These are phyloP conservation scores for Emys orbicularis DNA, from an alignment of 2,797 vertebrate species.

Conservation along the genomic window DNA sequence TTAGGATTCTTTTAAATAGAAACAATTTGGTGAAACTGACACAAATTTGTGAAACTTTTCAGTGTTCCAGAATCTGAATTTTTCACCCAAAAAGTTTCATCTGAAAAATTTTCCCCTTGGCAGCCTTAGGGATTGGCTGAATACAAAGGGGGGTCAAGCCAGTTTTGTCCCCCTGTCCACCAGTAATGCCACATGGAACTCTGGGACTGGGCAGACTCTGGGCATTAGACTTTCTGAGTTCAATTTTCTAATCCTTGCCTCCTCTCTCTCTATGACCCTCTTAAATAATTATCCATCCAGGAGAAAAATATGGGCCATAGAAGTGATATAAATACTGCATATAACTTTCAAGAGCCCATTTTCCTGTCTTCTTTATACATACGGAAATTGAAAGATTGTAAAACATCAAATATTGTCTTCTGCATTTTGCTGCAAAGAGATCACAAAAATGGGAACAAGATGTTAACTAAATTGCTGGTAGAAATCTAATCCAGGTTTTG, in stretches of 20 bases:
- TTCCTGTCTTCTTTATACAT: not conserved
- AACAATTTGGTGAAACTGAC: too few relatives aligned
- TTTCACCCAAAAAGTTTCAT: too few relatives aligned
- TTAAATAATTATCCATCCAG: not conserved
- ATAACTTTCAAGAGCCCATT: not conserved
- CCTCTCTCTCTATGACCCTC: not conserved
- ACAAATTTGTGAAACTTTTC: too few relatives aligned
- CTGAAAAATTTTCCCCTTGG: too few relatives aligned
- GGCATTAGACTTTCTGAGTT: not conserved
- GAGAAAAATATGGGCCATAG: not conserved
- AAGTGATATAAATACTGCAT: not conserved
- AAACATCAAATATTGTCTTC: not conserved
- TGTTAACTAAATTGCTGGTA: not conserved
- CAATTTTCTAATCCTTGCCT: not conserved
- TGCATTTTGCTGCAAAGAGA: not conserved
- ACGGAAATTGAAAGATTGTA: not conserved
- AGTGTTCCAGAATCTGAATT: too few relatives aligned
- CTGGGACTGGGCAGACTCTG: not conserved
- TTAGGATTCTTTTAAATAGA: too few relatives aligned
- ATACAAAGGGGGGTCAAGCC: too few relatives aligned
- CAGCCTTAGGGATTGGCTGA: too few relatives aligned
- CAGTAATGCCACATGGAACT: constrained; percentile 10
- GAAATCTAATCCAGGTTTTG: not conserved
- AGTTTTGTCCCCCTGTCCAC: not conserved
- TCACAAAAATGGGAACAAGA: not conserved